Evolutionary conservation across 2,888 invertebrate genomes (phyloP).

Genomic region (Anoncus sp.): DNA sequence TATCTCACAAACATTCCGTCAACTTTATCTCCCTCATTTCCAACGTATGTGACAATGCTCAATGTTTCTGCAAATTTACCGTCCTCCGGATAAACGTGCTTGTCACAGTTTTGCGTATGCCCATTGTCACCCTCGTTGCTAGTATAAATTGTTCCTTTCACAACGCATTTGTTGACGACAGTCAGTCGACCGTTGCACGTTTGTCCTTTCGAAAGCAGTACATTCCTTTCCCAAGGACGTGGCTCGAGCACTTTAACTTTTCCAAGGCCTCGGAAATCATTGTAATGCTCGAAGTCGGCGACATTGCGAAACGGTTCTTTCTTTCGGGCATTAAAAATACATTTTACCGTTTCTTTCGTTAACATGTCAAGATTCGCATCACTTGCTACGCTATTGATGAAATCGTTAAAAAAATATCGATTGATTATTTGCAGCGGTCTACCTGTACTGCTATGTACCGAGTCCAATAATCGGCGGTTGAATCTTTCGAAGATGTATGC

Average conservation of each 20-base stretch:
- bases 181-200: slow-evolving; percentile 15
- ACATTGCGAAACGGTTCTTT: slow-evolving; percentile 23
- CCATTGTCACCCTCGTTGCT: slow-evolving; percentile 18
- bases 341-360: slow-evolving; percentile 14
- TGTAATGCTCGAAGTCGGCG: slow-evolving; percentile 21
- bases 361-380: slow-evolving; percentile 11
- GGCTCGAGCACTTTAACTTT: slow-evolving; percentile 14
- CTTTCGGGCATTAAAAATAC: slow-evolving; percentile 23
- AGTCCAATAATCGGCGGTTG: slow-evolving; percentile 22
- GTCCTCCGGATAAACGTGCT: slow-evolving; percentile 19
- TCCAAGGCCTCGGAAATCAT: slow-evolving; percentile 23
- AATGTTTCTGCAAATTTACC: slow-evolving; percentile 37
- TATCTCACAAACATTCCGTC: slow-evolving; percentile 22
- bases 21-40: slow-evolving; percentile 8
- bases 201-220: neutral
- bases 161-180: slow-evolving; percentile 18
- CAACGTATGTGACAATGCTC: slow-evolving; percentile 14
- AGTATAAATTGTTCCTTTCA: slow-evolving; percentile 21
- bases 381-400: slow-evolving; percentile 22
- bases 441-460: slow-evolving; percentile 39
- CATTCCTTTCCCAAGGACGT: slow-evolving; percentile 9
- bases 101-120: slow-evolving; percentile 12
- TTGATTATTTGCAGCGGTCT: slow-evolving; percentile 38
- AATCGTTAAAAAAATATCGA: slow-evolving; percentile 40
- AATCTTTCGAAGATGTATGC: slow-evolving; percentile 35